Evolutionary conservation across 2,113 vertebrate genomes (phyloP).

Genomic region (Psephotus haematonotus): DNA sequence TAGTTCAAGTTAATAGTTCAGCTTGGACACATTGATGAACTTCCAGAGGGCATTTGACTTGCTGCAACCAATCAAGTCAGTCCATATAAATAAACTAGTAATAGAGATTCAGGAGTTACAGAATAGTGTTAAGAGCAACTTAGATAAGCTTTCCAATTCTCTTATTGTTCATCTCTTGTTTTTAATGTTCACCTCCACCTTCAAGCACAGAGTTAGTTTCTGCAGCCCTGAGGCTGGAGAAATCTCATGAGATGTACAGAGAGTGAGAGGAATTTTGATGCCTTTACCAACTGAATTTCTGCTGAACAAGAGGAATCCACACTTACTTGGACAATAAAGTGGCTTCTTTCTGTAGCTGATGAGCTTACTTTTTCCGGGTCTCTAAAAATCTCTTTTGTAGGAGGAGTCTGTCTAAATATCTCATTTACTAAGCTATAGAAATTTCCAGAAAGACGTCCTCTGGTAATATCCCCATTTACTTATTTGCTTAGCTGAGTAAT

Average conservation of each 20-base stretch:
- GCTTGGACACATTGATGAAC: neutral
- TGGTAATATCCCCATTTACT: neutral
- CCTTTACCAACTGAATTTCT: neutral
- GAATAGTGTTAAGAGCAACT: neutral
- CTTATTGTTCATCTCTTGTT: neutral
- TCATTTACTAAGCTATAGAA: neutral
- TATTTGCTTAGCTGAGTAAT: neutral
- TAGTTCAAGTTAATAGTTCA: neutral
- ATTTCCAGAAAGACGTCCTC: neutral
- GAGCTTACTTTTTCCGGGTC: neutral
- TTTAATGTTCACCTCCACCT: neutral
- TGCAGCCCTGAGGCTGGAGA: conserved; percentile 8
- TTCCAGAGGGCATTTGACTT: neutral
- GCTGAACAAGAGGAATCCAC: neutral
- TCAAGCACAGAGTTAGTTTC: neutral
- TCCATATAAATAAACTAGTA: neutral
- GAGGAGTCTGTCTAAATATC: neutral
- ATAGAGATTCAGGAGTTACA: neutral
- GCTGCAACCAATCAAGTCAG: neutral
- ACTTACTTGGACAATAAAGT: neutral
- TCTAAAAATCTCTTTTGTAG: neutral
- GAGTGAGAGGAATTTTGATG: conserved; percentile 36
- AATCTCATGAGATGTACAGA: neutral
- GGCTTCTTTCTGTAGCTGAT: neutral
- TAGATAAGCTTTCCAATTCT: neutral